These are phyloP conservation scores for Cheirogaleus medius DNA, from an alignment of 2,113 vertebrate genomes.

Conservation along the genomic window DNA sequence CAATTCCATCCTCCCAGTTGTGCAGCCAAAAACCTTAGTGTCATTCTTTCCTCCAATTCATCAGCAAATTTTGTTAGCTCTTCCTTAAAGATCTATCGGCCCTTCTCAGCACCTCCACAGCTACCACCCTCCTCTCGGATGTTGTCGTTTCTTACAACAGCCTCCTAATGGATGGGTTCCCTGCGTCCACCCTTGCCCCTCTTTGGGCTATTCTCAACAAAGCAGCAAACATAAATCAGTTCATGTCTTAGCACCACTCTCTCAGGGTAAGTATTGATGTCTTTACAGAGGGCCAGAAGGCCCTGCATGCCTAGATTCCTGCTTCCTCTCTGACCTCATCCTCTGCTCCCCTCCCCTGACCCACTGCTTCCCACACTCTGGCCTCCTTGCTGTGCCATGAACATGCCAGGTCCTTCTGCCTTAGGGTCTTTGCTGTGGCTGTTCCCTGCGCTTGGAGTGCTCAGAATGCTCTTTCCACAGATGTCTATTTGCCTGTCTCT, in stretches of 20 bases:
- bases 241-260: not conserved
- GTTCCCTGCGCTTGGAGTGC: not conserved
- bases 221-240: not conserved
- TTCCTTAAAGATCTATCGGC: not conserved
- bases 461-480: not conserved
- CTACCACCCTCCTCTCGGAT: not conserved
- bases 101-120: not conserved
- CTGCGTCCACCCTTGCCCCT: not conserved
- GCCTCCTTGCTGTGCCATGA: not conserved
- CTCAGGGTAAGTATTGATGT: not conserved
- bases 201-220: not conserved
- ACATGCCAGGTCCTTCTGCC: not conserved
- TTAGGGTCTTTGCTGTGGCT: not conserved
- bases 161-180: not conserved
- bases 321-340: not conserved
- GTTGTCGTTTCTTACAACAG: not conserved
- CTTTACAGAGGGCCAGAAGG: not conserved
- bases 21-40: not conserved
- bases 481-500: not conserved
- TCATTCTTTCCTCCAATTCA: not conserved
- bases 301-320: not conserved
- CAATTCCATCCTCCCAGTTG: not conserved
- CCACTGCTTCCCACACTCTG: not conserved
- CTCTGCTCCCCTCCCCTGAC: not conserved
- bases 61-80: not conserved